Conservation (phyloP, 2,797 vertebrate species). For the Paguma larvata region DNA sequence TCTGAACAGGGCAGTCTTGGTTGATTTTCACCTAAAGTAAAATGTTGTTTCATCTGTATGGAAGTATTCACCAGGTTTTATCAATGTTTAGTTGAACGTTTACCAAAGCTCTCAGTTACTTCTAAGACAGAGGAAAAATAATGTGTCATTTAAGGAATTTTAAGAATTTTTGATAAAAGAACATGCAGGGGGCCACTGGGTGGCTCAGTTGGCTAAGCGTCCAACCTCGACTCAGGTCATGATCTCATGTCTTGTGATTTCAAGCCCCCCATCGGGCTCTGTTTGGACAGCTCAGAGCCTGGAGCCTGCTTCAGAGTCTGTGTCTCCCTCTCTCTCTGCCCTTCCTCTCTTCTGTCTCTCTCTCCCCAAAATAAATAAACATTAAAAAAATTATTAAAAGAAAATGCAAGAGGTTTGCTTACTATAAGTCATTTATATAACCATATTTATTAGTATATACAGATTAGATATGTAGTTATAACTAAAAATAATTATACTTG, state of each 20-base stretch:
- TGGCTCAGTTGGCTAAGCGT: no score
- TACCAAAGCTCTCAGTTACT: neutral
- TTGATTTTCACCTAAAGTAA: neutral
- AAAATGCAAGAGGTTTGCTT: neutral
- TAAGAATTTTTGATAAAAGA: neutral
- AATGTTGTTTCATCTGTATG: neutral
- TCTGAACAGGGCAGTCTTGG: accelerated
- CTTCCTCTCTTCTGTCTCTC: no score
- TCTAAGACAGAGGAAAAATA: neutral
- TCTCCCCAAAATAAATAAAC: no score
- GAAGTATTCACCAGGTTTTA: neutral
- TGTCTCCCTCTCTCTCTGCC: no score
- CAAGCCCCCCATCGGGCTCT: no score
- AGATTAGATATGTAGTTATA: neutral
- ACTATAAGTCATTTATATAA: neutral
- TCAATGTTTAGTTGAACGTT: neutral
- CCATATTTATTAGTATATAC: neutral
- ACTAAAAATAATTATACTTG: neutral
- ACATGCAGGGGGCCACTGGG: neutral
- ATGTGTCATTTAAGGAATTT: neutral
- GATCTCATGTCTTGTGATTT: no score
- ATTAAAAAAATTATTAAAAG: neutral
- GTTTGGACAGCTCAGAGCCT: no score
- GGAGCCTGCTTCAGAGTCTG: no score
- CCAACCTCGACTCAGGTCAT: no score